A percentile compares a stretch with the other conserved stretches of the same genome.
These are phyloP conservation scores for Agrilus mali DNA, from an alignment of 2,888 invertebrate genomes.

Conservation along the genomic window DNA sequence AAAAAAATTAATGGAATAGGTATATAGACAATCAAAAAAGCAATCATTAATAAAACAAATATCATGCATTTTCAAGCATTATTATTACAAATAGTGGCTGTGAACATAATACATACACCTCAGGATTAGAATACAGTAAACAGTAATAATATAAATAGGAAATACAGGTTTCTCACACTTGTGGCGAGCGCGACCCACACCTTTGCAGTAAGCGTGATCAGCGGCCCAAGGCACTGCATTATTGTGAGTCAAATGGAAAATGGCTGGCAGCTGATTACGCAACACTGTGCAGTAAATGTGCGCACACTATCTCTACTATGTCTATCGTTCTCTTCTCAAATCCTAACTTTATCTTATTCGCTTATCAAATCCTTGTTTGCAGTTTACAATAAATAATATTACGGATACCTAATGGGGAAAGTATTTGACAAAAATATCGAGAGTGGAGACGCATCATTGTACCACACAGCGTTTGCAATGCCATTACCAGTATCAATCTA, in stretches of 20 bases:
- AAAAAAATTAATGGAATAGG: slow-evolving; percentile 18
- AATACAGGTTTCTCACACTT: slow-evolving; percentile 27
- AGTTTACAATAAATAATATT: slow-evolving; percentile 1
- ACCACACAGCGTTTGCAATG: too few relatives aligned
- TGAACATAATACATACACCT: slow-evolving; percentile 40
- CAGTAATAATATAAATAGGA: slow-evolving; percentile 31
- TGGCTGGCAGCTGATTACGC: slow-evolving; percentile 36
- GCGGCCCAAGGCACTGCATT: slow-evolving; percentile 37
- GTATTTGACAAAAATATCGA: too few relatives aligned
- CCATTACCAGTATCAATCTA: too few relatives aligned
- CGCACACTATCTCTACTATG: too few relatives aligned
- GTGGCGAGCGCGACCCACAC: slow-evolving; percentile 32
- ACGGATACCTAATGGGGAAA: too few relatives aligned
- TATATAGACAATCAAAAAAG: slow-evolving; percentile 30
- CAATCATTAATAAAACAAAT: slow-evolving; percentile 61
- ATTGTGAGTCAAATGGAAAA: slow-evolving; percentile 28
- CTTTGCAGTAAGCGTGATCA: slow-evolving; percentile 32
- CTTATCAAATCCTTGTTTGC: slow-evolving; percentile 3
- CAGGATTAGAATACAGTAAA: slow-evolving; percentile 42
- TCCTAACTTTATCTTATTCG: not conserved
- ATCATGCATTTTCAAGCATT: slow-evolving; percentile 79
- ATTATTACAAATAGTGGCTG: slow-evolving; percentile 73
- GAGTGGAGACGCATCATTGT: too few relatives aligned
- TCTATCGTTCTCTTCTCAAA: slow-evolving; percentile 5
- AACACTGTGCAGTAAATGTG: slow-evolving; percentile 18